Base-by-base conservation (phyloP, 2,888 invertebrate genomes). In the Zygogramma bicolorata region DNA sequence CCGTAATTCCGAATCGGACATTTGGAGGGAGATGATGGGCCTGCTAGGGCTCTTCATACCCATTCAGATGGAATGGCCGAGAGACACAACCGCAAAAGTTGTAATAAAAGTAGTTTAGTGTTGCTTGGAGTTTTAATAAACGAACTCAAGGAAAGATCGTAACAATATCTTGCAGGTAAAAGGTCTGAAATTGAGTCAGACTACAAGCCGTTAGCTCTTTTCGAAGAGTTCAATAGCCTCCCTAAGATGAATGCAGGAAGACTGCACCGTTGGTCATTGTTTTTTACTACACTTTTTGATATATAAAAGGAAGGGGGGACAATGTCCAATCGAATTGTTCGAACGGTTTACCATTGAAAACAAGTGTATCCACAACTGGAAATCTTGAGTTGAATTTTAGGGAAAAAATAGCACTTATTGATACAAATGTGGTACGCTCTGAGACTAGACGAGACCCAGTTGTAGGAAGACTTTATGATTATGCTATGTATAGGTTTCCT, bases 111-210 rank as follows among this genome's bases (percentile, higher is more conserved):
- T n/a, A n/a, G n/a, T n/a, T n/a, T n/a, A n/a, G n/a, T n/a, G n/a
- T n/a, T n/a, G n/a, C n/a, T n/a, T n/a, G n/a, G n/a, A n/a, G n/a
- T n/a, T n/a, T n/a, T n/a, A n/a, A n/a, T n/a, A n/a, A n/a, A n/a
- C n/a, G n/a, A n/a, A n/a, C n/a, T n/a, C n/a, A n/a, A n/a, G n/a
- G n/a, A n/a, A n/a, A n/a, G n/a, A n/a, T n/a, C n/a, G n/a, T n/a
- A n/a, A n/a, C n/a, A n/a, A 65, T 85, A 84, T 79, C 73, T 85
- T 60, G 61, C 77, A 20, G 83, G 82, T 3, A 77, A 75, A 7
- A 75, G 79, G 25, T 85, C 84, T 76, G 77, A 76, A 4, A 31
- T 49, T 49, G 25, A 49, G 4, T 79, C 82, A 0, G 84, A 86
- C 70, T 83, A 84, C 67, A 84, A 84, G 68, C 84, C 75, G 84